Percentiles rank a stretch among this genome's conserved stretches.
These are phyloP conservation scores for Drosophila pallidifrons DNA, from an alignment of 1,140 invertebrate species.

Conservation along the genomic window DNA sequence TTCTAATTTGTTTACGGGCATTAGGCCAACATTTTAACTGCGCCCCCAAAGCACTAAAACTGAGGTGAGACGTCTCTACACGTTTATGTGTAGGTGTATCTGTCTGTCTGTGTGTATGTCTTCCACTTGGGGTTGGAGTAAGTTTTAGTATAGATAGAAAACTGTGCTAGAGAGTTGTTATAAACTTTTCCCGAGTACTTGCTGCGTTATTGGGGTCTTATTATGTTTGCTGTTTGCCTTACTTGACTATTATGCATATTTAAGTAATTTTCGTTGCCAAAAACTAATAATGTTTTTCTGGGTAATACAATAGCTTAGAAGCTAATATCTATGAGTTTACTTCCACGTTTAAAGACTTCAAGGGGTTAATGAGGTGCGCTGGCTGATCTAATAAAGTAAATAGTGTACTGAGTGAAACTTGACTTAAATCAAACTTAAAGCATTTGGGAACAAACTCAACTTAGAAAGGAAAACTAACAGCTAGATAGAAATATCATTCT, in stretches of 20 bases:
- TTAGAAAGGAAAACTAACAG: not conserved
- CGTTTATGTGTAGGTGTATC: not conserved
- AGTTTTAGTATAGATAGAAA: constrained; percentile 46
- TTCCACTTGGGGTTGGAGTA: constrained; percentile 6
- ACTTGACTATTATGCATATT: constrained; percentile 11
- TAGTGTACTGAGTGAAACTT: too few species aligned
- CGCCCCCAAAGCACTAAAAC: constrained; percentile 26
- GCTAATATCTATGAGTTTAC: not conserved
- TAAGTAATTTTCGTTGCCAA: constrained; percentile 8
- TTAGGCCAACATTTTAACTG: constrained; percentile 51
- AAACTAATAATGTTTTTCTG: not conserved
- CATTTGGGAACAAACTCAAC: too few species aligned
- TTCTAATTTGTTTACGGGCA: constrained; percentile 74
- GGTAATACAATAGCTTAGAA: constrained; percentile 1
- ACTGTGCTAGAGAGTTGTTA: constrained; percentile 45
- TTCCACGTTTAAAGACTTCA: too few species aligned
- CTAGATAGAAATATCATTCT: constrained; percentile 5
- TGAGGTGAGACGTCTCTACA: constrained; percentile 29
- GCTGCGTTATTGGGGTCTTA: constrained; percentile 11
- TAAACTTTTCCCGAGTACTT: constrained; percentile 52
- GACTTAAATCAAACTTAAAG: too few species aligned
- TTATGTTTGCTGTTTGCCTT: constrained; percentile 5
- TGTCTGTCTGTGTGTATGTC: not conserved
- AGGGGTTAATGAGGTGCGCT: too few species aligned
- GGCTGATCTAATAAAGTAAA: too few species aligned